Evolutionary conservation across 2,888 invertebrate genomes (phyloP).

Genomic region (Andrena dorsata): DNA sequence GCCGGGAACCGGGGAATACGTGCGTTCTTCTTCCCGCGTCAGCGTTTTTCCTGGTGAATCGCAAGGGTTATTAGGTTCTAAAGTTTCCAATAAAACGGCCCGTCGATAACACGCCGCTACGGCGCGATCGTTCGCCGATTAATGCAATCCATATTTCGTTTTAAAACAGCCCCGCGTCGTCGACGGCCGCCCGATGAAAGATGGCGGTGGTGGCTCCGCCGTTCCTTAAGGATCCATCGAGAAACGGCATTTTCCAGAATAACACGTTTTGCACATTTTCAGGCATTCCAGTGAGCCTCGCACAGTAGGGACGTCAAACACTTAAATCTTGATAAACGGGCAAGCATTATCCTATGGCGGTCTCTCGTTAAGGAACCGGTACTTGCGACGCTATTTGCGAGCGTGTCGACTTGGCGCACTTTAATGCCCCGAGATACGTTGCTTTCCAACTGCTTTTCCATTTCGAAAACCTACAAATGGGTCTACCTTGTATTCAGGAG

Average conservation of each 20-base stretch:
- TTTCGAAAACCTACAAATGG: not conserved
- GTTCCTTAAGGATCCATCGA: not conserved
- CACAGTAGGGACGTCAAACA: slow-evolving; percentile 8
- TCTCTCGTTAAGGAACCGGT: slow-evolving; percentile 53
- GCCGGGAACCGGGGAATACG: no score
- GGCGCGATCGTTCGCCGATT: not conserved
- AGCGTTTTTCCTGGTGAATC: not conserved
- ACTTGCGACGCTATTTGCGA: slow-evolving; percentile 18
- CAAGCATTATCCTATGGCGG: slow-evolving; percentile 36
- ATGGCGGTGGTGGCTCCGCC: not conserved
- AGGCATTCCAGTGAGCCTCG: not conserved
- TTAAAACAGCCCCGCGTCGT: slow-evolving; percentile 4
- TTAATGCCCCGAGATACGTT: not conserved
- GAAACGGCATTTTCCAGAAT: slow-evolving; percentile 49
- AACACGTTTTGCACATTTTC: slow-evolving; percentile 41
- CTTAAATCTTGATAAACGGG: slow-evolving; percentile 51
- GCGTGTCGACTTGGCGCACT: not conserved
- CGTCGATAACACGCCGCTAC: not conserved
- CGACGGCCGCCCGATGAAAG: not conserved
- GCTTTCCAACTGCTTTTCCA: not conserved
- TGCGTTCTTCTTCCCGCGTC: not conserved
- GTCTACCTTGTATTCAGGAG: no score
- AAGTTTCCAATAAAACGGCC: slow-evolving; percentile 1
- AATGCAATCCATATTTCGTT: not conserved
- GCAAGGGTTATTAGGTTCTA: not conserved